Base-by-base conservation (phyloP, 1,140 invertebrate genomes). In the fruit fly (Drosophila melanogaster) region DNA sequence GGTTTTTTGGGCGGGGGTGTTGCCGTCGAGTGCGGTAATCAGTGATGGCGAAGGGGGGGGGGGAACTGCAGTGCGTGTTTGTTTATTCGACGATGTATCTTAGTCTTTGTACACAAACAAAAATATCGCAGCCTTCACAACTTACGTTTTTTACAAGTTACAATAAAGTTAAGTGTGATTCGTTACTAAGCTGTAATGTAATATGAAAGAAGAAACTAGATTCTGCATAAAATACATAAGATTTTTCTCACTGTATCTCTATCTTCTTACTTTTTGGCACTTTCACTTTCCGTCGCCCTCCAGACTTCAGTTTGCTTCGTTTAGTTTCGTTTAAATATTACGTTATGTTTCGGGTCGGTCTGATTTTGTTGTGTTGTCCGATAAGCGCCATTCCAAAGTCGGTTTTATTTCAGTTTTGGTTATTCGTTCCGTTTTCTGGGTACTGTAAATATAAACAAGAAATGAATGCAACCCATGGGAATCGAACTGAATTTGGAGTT, bases 1-100 rank as follows among this genome's bases (percentile, higher is more conserved):
- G 7, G n/a, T 4, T 12, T 14, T 14, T 4, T 12, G 41, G n/a
- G 22, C n/a, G 33, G 19, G 24, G 19, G 35, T 17, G 24, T 50
- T 66, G 46, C 62, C 47, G 69, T 81, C 66, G 77, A 86, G 81
- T 86, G 81, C 77, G 77, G 81, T 86, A 86, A 86, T 86, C 74
- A 86, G 55, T 50, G 56, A 38, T 38, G 47, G 44, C 46, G 53
- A 51, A 46, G 46, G 61, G 59, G 64, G 60, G n/a, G 46, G 59
- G 64, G 60, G 8, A 35, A 19, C 60, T 76, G 71, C 70, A 84
- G 61, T 80, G 81, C 81, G 81, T 83, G 79, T 54, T 80, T 75
- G 77, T 79, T 76, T 76, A 41, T 77, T 72, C 26, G 38, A 30
- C 17, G 24, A n/a, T 64, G 44, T 58, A 26, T 59, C 64, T 35